A percentile compares a stretch with the other conserved stretches of the same genome.
Evolutionary conservation across 2,888 invertebrate species (phyloP).

Genomic region (Pantelozetes paolii): DNA sequence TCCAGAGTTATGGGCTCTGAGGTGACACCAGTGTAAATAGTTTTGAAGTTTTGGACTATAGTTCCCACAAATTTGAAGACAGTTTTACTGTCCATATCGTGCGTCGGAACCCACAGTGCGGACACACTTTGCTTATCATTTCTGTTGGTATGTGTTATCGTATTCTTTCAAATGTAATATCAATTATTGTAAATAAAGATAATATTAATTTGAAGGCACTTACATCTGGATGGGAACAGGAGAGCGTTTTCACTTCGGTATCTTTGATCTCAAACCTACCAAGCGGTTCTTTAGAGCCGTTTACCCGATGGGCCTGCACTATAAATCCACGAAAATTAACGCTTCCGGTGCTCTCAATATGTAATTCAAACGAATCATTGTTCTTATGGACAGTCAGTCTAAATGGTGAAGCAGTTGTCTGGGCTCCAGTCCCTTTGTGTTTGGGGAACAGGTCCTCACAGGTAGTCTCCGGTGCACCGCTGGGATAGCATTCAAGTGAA

Average conservation of each 20-base stretch:
- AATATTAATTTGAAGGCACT: neutral
- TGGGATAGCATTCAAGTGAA: constrained; percentile 1
- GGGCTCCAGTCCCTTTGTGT: constrained; percentile 37
- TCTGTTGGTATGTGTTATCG: constrained; percentile 23
- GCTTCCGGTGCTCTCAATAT: neutral
- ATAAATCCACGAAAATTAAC: constrained; percentile 31
- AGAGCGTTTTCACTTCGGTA: neutral
- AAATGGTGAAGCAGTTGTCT: constrained; percentile 36
- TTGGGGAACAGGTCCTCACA: constrained; percentile 36
- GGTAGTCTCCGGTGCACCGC: constrained; percentile 38
- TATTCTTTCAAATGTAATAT: constrained; percentile 17
- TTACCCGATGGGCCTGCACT: constrained; percentile 36
- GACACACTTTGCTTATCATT: constrained; percentile 4
- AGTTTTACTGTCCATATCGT: neutral
- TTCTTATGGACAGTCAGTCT: neutral
- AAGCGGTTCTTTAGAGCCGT: neutral
- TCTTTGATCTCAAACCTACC: constrained; percentile 20
- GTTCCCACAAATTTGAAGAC: constrained; percentile 24
- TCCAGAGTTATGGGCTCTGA: constrained; percentile 20
- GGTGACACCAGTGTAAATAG: neutral
- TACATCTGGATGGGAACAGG: neutral
- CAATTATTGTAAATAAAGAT: neutral
- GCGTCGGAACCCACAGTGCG: constrained; percentile 24
- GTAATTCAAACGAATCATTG: neutral
- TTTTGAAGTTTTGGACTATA: constrained; percentile 18